A percentile compares a stretch with the other conserved stretches of the same genome.
phyloP scores from a whole-genome alignment of 2,113 vertebrate genomes.

The Ptychochromis oligacanthus region DNA sequence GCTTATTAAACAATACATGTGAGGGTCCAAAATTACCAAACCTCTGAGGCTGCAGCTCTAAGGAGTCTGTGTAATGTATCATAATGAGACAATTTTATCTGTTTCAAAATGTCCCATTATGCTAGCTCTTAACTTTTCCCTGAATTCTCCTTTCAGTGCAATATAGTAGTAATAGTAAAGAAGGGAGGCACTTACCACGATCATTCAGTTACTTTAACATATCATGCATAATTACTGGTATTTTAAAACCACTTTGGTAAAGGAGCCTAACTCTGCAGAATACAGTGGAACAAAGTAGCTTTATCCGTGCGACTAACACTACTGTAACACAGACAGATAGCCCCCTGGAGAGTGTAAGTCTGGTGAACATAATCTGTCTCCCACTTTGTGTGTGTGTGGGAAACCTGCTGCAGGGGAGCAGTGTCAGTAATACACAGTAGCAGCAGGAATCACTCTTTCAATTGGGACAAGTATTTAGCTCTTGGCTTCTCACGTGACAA shows the following conservation, averaged over 20 bases:
- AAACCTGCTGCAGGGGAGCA: conserved; percentile 56
- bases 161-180: conserved; percentile 44
- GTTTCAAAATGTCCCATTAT: conserved; percentile 54
- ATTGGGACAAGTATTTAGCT: conserved; percentile 57
- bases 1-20: conserved; percentile 65
- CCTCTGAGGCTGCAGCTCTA: conserved; percentile 46
- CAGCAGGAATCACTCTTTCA: conserved; percentile 62
- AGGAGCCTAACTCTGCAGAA: conserved; percentile 25
- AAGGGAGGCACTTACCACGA: conserved; percentile 35
- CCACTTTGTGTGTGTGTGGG: conserved; percentile 43
- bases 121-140: conserved; percentile 50
- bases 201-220: conserved; percentile 57
- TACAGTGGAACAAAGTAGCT: conserved; percentile 21
- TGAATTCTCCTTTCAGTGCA: conserved; percentile 40
- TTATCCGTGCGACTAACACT: conserved; percentile 61
- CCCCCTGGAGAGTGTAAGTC: conserved; percentile 59
- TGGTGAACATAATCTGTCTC: conserved; percentile 69
- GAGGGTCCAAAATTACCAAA: conserved; percentile 53
- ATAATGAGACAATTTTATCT: conserved; percentile 59
- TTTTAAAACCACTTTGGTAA: conserved; percentile 51
- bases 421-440: conserved; percentile 44
- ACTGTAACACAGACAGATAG: conserved; percentile 62
- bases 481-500: conserved; percentile 37
- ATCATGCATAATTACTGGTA: conserved; percentile 53
- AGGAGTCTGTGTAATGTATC: conserved; percentile 50